These are phyloP conservation scores for Cloeon dipterum DNA, from an alignment of 2,888 invertebrate genomes.

Conservation along the genomic window DNA sequence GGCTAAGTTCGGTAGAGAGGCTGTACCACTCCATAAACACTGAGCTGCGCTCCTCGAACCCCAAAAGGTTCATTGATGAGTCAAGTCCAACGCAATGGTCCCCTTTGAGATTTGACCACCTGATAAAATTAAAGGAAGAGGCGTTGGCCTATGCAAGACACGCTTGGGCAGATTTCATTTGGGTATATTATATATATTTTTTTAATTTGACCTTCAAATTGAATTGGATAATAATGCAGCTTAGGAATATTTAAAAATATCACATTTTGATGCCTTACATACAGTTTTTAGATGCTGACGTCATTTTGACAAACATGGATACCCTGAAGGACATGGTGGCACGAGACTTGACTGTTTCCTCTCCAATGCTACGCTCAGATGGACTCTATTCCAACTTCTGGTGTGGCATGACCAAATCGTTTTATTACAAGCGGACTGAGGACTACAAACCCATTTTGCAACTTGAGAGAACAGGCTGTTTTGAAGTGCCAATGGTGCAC, in stretches of 20 bases:
- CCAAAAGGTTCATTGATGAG: constrained; percentile 28
- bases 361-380: constrained; percentile 71
- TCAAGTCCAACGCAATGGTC: constrained; percentile 51
- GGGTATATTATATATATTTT: constrained; percentile 35
- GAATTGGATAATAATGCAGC: too few relatives aligned
- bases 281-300: constrained; percentile 70
- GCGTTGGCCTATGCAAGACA: constrained; percentile 45
- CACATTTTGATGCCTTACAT: constrained; percentile 15
- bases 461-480: constrained; percentile 44
- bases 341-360: constrained; percentile 38
- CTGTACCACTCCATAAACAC: constrained; percentile 49
- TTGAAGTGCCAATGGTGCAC: constrained; percentile 77
- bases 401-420: constrained; percentile 74
- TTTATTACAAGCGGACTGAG: constrained; percentile 62
- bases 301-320: constrained; percentile 43
- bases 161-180: constrained; percentile 73
- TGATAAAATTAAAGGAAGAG: constrained; percentile 56
- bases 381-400: constrained; percentile 89
- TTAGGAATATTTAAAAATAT: constrained; percentile 5
- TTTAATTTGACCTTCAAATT: too few relatives aligned
- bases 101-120: constrained; percentile 41
- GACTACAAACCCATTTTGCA: constrained; percentile 62
- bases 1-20: constrained; percentile 35
- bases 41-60: constrained; percentile 24
- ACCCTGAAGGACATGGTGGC: constrained; percentile 36